phyloP scores from a whole-genome alignment of 2,113 vertebrate species.

The Oreotrochilus melanogaster region DNA sequence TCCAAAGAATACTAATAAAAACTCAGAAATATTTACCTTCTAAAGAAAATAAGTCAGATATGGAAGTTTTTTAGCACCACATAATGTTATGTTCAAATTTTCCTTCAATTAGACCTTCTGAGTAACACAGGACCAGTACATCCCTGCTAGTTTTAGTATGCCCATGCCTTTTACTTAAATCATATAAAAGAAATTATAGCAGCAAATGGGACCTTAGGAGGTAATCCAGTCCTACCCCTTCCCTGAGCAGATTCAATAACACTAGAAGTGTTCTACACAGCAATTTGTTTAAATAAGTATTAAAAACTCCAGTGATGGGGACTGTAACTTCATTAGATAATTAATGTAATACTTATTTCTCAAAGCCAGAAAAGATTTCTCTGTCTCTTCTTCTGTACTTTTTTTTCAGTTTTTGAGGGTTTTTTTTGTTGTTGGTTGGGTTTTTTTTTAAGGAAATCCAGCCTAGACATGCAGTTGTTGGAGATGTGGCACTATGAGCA shows the following conservation, averaged over 20 bases:
- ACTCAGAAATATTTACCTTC: neutral
- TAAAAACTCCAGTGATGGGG: neutral
- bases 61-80: neutral
- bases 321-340: neutral
- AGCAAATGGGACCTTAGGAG: neutral
- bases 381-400: neutral
- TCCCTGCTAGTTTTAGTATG: neutral
- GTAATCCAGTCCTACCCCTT: neutral
- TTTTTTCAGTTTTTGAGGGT: neutral
- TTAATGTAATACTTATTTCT: neutral
- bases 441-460: neutral
- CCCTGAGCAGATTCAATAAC: neutral
- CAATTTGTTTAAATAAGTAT: neutral
- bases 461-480: neutral
- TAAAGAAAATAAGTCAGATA: neutral
- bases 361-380: neutral
- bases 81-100: neutral
- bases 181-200: neutral
- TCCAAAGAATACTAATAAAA: neutral
- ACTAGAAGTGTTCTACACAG: neutral
- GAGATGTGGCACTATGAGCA: neutral
- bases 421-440: accelerated
- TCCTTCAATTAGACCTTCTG: neutral
- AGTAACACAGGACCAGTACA: neutral
- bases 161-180: neutral